Evolutionary conservation across 2,113 vertebrate species (phyloP).

Genomic region (Antennarius striatus): DNA sequence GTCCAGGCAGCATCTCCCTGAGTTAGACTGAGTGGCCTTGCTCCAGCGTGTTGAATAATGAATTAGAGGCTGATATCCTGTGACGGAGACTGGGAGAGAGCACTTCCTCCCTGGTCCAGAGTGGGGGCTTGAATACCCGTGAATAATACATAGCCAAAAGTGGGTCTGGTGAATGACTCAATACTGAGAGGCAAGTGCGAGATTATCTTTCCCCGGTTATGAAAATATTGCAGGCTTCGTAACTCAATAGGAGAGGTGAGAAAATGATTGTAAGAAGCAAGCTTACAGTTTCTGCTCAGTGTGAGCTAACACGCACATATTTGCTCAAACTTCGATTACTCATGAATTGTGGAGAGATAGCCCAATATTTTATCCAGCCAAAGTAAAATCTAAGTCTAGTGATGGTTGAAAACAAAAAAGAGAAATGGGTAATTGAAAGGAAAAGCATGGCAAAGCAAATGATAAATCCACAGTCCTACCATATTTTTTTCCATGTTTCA

Average conservation of each 20-base stretch:
- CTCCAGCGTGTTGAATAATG: constrained; percentile 99
- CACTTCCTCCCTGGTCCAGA: constrained; percentile 97
- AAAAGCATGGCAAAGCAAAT: background rate
- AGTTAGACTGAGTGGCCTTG: constrained; percentile 82
- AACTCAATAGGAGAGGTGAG: constrained; percentile 78
- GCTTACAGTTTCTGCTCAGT: constrained; percentile 14
- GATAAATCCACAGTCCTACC: constrained; percentile 10
- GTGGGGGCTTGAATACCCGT: constrained; percentile 97
- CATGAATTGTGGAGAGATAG: too few relatives aligned
- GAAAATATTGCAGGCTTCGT: constrained; percentile 88
- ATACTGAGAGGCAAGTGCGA: constrained; percentile 98
- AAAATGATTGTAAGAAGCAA: constrained; percentile 57
- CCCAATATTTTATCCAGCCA: too few relatives aligned
- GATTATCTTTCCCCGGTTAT: constrained; percentile 95
- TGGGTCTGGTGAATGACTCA: constrained; percentile 97
- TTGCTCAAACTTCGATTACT: too few relatives aligned
- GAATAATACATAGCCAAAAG: constrained; percentile 98
- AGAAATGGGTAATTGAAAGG: too few relatives aligned
- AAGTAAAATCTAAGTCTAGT: too few relatives aligned
- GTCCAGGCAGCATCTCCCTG: constrained; percentile 67
- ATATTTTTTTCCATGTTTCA: constrained; percentile 41
- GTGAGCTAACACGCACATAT: constrained; percentile 1
- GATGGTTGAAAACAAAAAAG: too few relatives aligned
- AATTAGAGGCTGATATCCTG: constrained; percentile 99
- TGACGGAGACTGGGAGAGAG: constrained; percentile 94